A percentile compares a stretch with the other conserved stretches of the same genome.
Evolutionary conservation across 2,113 vertebrate species (phyloP).

Genomic region (Brachyhypopomus occidentalis): DNA sequence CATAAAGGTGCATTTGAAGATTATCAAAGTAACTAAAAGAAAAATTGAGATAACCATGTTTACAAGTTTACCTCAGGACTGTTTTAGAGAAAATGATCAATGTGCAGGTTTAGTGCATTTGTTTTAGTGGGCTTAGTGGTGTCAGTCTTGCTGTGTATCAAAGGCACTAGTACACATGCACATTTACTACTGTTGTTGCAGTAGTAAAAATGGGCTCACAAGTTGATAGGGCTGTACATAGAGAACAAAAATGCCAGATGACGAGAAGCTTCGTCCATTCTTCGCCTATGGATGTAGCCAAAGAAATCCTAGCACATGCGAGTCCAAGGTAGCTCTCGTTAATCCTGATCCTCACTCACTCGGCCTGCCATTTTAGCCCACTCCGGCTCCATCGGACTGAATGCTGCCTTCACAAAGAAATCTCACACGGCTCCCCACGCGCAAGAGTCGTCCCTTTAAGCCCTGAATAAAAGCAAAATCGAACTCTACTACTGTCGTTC

Average conservation of each 20-base stretch:
- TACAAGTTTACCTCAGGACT: too few species aligned
- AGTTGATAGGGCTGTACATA: neutral
- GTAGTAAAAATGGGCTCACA: neutral
- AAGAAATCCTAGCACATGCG: neutral
- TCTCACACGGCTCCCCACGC: neutral
- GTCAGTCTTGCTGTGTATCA: neutral
- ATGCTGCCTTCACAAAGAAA: constrained; percentile 35
- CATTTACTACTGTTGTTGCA: neutral
- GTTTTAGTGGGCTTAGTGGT: neutral
- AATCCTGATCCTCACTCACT: constrained; percentile 19
- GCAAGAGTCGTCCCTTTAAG: neutral
- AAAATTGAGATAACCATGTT: too few species aligned
- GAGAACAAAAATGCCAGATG: neutral
- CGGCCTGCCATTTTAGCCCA: constrained; percentile 1
- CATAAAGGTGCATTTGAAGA: too few species aligned
- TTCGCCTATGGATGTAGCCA: constrained; percentile 2
- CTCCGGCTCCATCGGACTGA: constrained; percentile 7
- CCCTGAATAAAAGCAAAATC: constrained; percentile 32
- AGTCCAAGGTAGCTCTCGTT: constrained; percentile 6
- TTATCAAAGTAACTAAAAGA: too few species aligned
- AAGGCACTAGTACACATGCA: neutral
- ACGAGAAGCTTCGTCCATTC: constrained; percentile 4
- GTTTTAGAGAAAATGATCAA: too few species aligned
- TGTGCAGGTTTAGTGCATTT: neutral
- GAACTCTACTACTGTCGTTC: constrained; percentile 20